Evolutionary conservation across 1,140 invertebrate genomes (phyloP).

Genomic region (Chelonus insularis): DNA sequence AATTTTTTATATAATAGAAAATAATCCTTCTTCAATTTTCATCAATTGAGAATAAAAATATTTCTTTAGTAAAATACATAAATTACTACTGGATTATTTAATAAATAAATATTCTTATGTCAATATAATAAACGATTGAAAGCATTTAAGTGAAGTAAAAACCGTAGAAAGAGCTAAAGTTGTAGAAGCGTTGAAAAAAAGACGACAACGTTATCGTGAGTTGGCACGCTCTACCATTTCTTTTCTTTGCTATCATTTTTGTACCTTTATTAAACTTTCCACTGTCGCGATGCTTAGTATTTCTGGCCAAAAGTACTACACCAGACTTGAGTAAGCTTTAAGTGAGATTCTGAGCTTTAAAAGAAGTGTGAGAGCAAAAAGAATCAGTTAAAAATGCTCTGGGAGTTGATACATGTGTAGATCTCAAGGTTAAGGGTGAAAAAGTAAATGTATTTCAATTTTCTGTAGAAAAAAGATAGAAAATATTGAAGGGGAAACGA

Average conservation of each 20-base stretch:
- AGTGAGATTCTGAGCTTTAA: neutral
- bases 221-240: conserved; percentile 32
- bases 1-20: no score
- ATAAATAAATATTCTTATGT: no score
- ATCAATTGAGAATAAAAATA: no score
- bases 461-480: no score
- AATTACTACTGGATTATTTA: no score
- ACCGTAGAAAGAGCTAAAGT: neutral
- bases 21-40: no score
- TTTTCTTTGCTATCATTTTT: conserved; percentile 28
- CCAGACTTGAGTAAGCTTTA: neutral
- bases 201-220: conserved; percentile 29
- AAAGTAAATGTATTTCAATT: no score
- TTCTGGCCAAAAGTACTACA: neutral
- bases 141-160: neutral
- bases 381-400: neutral
- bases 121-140: neutral
- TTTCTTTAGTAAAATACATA: no score
- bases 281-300: neutral
- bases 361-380: neutral
- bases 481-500: no score
- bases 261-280: conserved; percentile 29
- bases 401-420: no score
- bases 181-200: neutral
- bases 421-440: no score